Percentiles rank a stretch among this genome's conserved stretches.
phyloP scores from a whole-genome alignment of 92 coral and sea anemone species.

The Porites cylindrica region DNA sequence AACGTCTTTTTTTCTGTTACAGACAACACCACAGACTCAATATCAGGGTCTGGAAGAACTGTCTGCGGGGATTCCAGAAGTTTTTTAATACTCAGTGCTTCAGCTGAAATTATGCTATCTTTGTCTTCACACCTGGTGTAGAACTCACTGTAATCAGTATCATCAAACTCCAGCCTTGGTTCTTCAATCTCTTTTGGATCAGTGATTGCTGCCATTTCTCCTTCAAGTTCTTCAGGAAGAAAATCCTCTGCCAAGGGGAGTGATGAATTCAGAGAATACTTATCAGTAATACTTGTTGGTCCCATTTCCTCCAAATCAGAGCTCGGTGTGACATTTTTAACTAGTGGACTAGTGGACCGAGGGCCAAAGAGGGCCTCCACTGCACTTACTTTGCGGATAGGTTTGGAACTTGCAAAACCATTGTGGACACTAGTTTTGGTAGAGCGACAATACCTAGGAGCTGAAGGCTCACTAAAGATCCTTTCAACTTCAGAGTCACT shows the following conservation, averaged over 20 bases:
- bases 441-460: neutral
- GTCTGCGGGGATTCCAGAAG: slow-evolving; percentile 55
- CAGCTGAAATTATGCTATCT: slow-evolving; percentile 73
- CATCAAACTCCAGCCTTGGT: slow-evolving; percentile 77
- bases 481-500: slow-evolving; percentile 64
- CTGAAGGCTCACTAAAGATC: slow-evolving; percentile 9
- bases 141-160: slow-evolving; percentile 73
- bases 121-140: slow-evolving; percentile 64
- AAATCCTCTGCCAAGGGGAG: slow-evolving; percentile 9
- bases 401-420: neutral
- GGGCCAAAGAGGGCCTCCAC: slow-evolving; percentile 52
- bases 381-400: slow-evolving; percentile 25
- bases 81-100: slow-evolving; percentile 75
- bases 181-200: slow-evolving; percentile 42
- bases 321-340: neutral
- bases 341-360: slow-evolving; percentile 2
- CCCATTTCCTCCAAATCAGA: slow-evolving; percentile 4
- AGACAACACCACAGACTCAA: slow-evolving; percentile 56
- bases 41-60: slow-evolving; percentile 55
- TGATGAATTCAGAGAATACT: slow-evolving; percentile 55
- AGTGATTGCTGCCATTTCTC: slow-evolving; percentile 11
- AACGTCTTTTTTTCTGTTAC: slow-evolving; percentile 46
- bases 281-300: slow-evolving; percentile 47
- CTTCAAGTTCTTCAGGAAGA: slow-evolving; percentile 9
- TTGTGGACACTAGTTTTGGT: neutral